These are phyloP conservation scores for Apostichopus parvimensis DNA, from an alignment of 35 echinoderm and acorn worm species.

Conservation along the genomic window DNA sequence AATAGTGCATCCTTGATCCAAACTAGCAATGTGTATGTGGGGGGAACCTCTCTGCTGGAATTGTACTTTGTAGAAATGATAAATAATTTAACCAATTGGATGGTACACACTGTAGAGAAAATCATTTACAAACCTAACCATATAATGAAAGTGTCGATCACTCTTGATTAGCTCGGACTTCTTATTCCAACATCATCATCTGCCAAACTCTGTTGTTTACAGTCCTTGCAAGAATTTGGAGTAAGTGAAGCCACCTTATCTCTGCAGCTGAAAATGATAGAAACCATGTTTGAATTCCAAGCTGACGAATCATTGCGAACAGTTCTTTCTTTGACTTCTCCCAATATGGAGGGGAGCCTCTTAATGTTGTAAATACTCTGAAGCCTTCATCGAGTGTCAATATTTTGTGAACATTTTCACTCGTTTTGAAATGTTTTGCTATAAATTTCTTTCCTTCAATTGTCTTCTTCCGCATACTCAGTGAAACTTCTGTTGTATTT, in stretches of 20 bases:
- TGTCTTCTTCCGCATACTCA: too few species aligned
- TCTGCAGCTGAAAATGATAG: constrained; percentile 58
- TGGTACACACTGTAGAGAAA: constrained; percentile 45
- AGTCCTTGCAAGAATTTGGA: constrained; percentile 51
- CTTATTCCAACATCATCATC: constrained; percentile 64
- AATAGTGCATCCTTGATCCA: constrained; percentile 56
- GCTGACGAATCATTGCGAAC: constrained; percentile 5
- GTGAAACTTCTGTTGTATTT: too few species aligned
- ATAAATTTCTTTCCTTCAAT: too few species aligned
- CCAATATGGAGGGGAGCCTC: too few species aligned
- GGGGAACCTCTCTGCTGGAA: constrained; percentile 65
- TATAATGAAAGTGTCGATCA: constrained; percentile 59
- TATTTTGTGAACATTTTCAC: too few species aligned
- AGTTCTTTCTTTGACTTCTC: background rate
- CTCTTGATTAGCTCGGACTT: constrained; percentile 61
- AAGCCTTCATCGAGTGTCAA: too few species aligned
- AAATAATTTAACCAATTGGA: constrained; percentile 51
- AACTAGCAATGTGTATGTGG: constrained; percentile 63
- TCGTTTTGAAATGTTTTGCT: too few species aligned
- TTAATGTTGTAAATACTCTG: too few species aligned
- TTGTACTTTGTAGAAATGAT: constrained; percentile 61
- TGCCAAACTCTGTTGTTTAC: constrained; percentile 35
- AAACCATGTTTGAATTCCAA: too few species aligned
- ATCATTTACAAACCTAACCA: constrained; percentile 54
- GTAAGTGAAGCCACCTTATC: background rate